Percentiles rank a stretch among this genome's conserved stretches.
These are phyloP conservation scores for Tragopan temminckii DNA, from an alignment of 2,797 vertebrate genomes.

Conservation along the genomic window DNA sequence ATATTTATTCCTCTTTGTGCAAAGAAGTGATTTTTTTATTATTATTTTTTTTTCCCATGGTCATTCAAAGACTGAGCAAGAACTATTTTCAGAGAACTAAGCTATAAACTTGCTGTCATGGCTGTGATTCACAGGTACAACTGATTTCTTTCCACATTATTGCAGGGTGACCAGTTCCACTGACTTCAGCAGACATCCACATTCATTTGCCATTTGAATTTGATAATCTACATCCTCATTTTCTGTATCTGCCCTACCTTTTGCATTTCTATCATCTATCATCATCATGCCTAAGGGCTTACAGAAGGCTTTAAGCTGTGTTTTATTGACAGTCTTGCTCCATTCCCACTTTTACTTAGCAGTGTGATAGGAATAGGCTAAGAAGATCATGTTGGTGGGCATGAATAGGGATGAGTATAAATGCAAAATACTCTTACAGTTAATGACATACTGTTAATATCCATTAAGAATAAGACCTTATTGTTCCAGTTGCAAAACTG, in stretches of 20 bases:
- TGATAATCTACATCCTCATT: neutral
- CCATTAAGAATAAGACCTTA: neutral
- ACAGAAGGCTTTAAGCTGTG: neutral
- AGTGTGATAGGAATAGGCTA: neutral
- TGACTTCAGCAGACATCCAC: neutral
- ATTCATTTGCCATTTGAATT: neutral
- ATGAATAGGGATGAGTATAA: neutral
- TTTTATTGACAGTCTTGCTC: neutral
- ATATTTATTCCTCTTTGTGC: slow-evolving; percentile 40
- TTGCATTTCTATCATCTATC: neutral
- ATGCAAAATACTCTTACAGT: neutral
- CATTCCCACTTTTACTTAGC: neutral
- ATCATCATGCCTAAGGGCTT: neutral
- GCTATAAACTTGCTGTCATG: neutral
- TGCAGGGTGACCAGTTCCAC: neutral
- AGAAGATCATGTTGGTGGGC: neutral
- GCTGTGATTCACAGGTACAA: neutral
- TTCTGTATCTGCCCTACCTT: neutral
- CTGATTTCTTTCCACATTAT: neutral
- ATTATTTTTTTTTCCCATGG: neutral
- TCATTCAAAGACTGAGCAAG: neutral
- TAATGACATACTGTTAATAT: neutral
- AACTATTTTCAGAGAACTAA: neutral
- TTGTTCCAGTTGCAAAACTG: neutral
- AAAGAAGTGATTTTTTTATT: slow-evolving; percentile 36